phyloP scores from a whole-genome alignment of 2,113 vertebrate species.

The Symphodus melops region DNA sequence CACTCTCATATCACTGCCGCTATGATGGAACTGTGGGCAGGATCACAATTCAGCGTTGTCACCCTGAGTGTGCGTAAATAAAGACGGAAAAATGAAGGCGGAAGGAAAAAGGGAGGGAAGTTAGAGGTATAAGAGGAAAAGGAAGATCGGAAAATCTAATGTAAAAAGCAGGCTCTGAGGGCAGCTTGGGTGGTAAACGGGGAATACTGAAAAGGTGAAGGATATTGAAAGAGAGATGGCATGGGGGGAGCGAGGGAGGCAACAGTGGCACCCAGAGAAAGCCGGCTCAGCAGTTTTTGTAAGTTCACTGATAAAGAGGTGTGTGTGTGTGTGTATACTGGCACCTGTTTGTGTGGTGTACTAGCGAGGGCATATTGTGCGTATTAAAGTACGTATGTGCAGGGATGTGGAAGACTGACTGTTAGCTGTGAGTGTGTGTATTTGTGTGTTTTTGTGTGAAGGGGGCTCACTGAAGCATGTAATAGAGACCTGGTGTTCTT shows the following conservation, averaged over 20 bases:
- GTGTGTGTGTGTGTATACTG: constrained; percentile 10
- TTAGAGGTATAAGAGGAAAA: constrained; percentile 16
- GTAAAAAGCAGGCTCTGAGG: constrained; percentile 21
- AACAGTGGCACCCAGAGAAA: constrained; percentile 38
- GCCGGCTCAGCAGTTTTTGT: constrained; percentile 67
- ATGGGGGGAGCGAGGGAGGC: constrained; percentile 37
- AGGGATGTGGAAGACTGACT: constrained; percentile 54
- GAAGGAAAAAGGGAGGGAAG: constrained; percentile 18
- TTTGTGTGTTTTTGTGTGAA: constrained; percentile 49
- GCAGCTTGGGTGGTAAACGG: constrained; percentile 1
- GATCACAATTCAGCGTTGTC: constrained; percentile 58
- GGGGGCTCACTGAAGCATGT: constrained; percentile 55
- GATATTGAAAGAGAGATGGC: constrained; percentile 43
- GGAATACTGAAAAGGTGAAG: constrained; percentile 6
- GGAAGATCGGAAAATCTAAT: constrained; percentile 17
- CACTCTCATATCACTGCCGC: constrained; percentile 33
- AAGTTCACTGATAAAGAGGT: constrained; percentile 54
- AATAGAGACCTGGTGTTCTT: constrained; percentile 67
- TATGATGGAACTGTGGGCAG: constrained; percentile 44
- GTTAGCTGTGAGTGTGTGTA: constrained; percentile 44
- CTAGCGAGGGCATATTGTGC: constrained; percentile 19
- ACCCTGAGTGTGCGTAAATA: constrained; percentile 15
- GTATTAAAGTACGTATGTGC: constrained; percentile 45
- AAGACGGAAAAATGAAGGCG: constrained; percentile 23
- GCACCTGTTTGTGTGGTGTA: constrained; percentile 5